A percentile compares a stretch with the other conserved stretches of the same genome.
Conservation (phyloP, 2,888 invertebrate genomes). For the Invenusta paracnida region DNA sequence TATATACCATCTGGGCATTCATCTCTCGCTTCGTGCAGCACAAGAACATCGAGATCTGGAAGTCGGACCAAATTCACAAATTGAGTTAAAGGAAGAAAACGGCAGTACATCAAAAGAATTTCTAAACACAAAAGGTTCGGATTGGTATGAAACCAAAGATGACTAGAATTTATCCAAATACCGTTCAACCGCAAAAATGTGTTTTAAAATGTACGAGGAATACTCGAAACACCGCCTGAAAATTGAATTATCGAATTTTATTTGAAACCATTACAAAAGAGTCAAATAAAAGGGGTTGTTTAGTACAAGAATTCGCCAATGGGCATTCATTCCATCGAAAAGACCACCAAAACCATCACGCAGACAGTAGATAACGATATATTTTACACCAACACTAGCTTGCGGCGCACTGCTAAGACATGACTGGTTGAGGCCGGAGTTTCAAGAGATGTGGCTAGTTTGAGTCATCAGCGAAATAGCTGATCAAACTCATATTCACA, state of each 20-base stretch:
- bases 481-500: not conserved
- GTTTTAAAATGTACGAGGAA: not conserved
- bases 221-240: not conserved
- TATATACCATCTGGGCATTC: not conserved
- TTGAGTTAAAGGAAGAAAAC: conserved; percentile 1
- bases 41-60: not conserved
- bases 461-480: not conserved
- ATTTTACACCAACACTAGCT: not conserved
- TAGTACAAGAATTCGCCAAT: not conserved
- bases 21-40: not conserved
- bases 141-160: conserved; percentile 5
- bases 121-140: not conserved
- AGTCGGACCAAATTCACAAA: not conserved
- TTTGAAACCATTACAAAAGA: not conserved
- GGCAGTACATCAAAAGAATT: not conserved
- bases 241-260: not conserved
- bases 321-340: conserved; percentile 1
- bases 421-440: not conserved
- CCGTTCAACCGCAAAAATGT: not conserved
- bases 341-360: not conserved
- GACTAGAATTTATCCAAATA: not conserved
- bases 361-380: not conserved
- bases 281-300: not conserved
- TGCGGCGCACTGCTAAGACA: not conserved
- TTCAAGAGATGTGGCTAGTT: not conserved